Evolutionary conservation across 2,113 vertebrate genomes (phyloP).

Genomic region (Syngnathus typhle): DNA sequence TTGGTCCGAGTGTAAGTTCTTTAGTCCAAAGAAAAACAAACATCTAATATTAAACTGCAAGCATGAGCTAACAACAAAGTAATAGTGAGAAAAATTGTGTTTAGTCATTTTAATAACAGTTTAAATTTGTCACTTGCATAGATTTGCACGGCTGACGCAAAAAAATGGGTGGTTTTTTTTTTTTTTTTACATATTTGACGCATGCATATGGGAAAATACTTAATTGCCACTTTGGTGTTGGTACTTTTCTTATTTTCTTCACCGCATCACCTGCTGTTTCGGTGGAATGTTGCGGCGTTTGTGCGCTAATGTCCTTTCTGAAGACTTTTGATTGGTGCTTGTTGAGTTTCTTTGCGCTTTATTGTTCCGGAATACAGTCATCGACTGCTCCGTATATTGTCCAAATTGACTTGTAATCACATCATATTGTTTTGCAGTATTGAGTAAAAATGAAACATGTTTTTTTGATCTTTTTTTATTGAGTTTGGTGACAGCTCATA

Average conservation of each 20-base stretch:
- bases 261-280: not conserved
- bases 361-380: not conserved
- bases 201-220: not conserved
- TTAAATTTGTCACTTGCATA: no score
- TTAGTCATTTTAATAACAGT: no score
- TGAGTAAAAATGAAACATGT: not conserved
- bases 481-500: not conserved
- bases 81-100: not conserved
- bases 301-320: not conserved
- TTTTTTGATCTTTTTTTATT: not conserved
- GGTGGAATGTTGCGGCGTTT: not conserved
- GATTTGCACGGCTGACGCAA: no score
- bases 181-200: no score
- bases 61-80: no score
- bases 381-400: not conserved
- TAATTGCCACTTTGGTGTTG: not conserved
- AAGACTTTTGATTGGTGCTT: not conserved
- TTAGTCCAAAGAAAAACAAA: no score
- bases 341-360: not conserved
- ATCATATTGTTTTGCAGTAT: slow-evolving; percentile 1
- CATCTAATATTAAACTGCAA: no score
- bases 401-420: not conserved
- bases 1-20: not conserved
- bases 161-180: no score
- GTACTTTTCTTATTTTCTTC: not conserved